Conservation (phyloP, 2,113 vertebrate genomes). For the Nestor notabilis region DNA sequence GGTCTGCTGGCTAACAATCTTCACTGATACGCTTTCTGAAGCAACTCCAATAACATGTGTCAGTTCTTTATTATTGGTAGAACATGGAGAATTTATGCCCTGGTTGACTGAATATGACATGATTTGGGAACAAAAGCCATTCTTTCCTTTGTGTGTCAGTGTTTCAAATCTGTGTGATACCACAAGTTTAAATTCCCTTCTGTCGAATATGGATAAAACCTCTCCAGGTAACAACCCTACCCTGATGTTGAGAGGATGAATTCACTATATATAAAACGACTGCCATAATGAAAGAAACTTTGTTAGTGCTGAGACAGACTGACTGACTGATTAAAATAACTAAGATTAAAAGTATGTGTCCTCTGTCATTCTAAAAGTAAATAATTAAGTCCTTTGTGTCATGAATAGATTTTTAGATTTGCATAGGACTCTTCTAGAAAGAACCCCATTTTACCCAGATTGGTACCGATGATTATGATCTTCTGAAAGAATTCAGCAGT, state of each 20-base stretch:
- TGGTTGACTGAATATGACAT: not conserved
- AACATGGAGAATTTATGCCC: not conserved
- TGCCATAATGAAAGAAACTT: not conserved
- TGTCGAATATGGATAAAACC: not conserved
- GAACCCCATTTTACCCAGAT: not conserved
- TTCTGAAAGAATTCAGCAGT: slow-evolving; percentile 4
- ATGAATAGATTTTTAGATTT: slow-evolving; percentile 49
- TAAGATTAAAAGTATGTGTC: not conserved
- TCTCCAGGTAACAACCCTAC: not conserved
- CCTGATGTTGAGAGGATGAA: not conserved
- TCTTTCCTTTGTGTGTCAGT: not conserved
- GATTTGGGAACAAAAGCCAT: not conserved
- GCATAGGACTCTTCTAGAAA: slow-evolving; percentile 15
- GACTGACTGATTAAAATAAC: not conserved
- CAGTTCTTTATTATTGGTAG: not conserved
- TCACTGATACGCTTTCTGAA: not conserved
- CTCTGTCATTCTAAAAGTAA: slow-evolving; percentile 12
- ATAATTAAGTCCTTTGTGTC: not conserved
- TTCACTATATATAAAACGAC: not conserved
- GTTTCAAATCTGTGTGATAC: not conserved
- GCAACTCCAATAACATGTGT: not conserved
- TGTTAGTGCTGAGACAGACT: not conserved
- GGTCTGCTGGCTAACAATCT: not conserved
- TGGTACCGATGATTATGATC: not conserved
- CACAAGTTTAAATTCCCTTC: not conserved